phyloP scores from a whole-genome alignment of 2,888 invertebrate genomes.

The Teleogryllus oceanicus region DNA sequence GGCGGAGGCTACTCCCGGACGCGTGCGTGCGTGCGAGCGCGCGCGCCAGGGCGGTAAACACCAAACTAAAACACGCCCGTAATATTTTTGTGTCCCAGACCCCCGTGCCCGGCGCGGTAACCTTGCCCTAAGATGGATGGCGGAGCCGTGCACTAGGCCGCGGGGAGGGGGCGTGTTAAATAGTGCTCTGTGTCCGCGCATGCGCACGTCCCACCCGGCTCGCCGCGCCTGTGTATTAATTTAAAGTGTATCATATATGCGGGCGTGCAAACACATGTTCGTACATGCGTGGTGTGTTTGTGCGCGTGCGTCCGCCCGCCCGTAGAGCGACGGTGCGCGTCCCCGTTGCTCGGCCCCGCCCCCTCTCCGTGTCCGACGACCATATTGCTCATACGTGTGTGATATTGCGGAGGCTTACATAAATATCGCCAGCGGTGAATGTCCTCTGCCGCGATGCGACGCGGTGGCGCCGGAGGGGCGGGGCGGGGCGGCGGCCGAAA shows the following conservation, averaged over 20 bases:
- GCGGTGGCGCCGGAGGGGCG: neutral
- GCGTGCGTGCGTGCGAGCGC: neutral
- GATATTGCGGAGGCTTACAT: constrained; percentile 18
- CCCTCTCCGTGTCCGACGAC: neutral
- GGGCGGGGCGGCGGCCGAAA: neutral
- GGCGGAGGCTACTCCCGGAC: neutral
- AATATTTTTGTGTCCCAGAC: neutral
- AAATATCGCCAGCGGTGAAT: constrained; percentile 1
- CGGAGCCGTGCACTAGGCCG: neutral
- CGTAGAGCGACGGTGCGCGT: neutral
- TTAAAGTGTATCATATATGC: constrained; percentile 18
- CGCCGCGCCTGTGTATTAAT: neutral
- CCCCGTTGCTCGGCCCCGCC: neutral
- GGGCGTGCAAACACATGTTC: constrained; percentile 26
- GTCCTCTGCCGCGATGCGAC: neutral
- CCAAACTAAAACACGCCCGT: constrained; percentile 1
- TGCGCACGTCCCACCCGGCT: neutral
- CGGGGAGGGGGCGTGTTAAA: neutral
- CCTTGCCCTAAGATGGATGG: constrained; percentile 18
- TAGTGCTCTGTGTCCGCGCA: constrained; percentile 10
- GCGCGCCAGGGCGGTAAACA: neutral
- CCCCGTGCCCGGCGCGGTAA: neutral
- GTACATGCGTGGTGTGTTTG: constrained; percentile 28
- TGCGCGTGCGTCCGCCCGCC: neutral
- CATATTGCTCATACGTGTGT: constrained; percentile 18